Percentiles rank a stretch among this genome's conserved stretches.
Conservation (phyloP, 2,797 vertebrate genomes). For the Rhinogobio ventralis region DNA sequence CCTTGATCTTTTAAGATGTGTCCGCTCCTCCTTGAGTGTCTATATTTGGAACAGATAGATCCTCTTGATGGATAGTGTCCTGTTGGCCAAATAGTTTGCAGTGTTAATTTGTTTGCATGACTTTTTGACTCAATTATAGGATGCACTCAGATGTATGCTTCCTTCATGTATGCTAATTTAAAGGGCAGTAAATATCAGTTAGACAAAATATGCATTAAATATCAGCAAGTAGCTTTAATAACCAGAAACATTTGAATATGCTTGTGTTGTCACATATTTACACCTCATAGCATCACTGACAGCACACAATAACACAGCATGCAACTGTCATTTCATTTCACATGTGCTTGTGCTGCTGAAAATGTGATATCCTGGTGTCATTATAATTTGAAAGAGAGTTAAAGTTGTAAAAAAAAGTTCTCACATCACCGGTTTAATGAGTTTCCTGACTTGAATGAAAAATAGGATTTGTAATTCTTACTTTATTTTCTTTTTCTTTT, state of each 20-base stretch:
- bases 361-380: slow-evolving; percentile 14
- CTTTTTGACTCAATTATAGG: slow-evolving; percentile 25
- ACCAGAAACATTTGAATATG: neutral
- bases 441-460: neutral
- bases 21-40: slow-evolving; percentile 48
- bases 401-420: neutral
- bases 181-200: slow-evolving; percentile 1
- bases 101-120: slow-evolving; percentile 31
- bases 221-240: slow-evolving; percentile 12
- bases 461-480: neutral
- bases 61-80: slow-evolving; percentile 13
- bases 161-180: slow-evolving; percentile 10
- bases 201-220: neutral
- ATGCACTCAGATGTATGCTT: neutral
- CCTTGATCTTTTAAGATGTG: slow-evolving; percentile 71
- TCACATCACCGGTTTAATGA: neutral
- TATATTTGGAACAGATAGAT: slow-evolving; percentile 58
- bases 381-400: slow-evolving; percentile 14
- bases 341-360: neutral
- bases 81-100: slow-evolving; percentile 29
- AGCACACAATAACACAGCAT: neutral
- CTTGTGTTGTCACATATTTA: slow-evolving; percentile 8
- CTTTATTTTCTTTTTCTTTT: too few species aligned
- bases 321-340: neutral
- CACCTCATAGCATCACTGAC: neutral